Base-by-base conservation (phyloP, 1,140 invertebrate genomes). In the Scaptomyza montana region DNA sequence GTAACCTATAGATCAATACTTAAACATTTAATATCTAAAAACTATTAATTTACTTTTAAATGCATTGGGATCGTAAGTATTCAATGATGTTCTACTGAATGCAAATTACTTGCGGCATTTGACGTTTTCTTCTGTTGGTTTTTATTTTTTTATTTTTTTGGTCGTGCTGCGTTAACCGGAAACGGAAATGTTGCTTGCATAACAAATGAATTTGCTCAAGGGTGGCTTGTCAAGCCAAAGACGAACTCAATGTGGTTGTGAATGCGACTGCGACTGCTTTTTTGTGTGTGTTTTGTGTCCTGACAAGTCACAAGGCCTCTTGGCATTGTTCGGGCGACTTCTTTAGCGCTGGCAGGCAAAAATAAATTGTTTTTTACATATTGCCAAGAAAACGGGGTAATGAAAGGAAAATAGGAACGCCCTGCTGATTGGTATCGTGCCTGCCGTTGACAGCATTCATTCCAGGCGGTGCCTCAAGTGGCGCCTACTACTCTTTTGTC, bases 181-280 rank as follows among this genome's bases (percentile, higher is more conserved):
- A 85, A 77, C 80, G 80, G 80, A 85, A 85, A 85, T 85, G 81
- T 86, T 70, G 81, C 80, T 80, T 85, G 80, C 81, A 85, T 85
- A 85, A 85, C 81, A 85, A 85, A 85, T 86, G 80, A 86, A 84
- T 84, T 84, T 84, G 76, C 80, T 65, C 49, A 50, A 65, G 65
- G 80, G 76, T 57, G 72, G 72, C 55, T 56, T 62, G 64, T 68
- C 61, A 71, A 57, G 30, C 51, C 45, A 61, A 53, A 65, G 46
- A 45, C 62, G n/a, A 47, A 54, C 30, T 43, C 39, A 43, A 39
- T 49, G 2, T 49, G 61, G 30, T 10, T 49, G 47, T 43, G 36
- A 16, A 13, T 13, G 8, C 28, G 30, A 4, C 21, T 25, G 21
- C 21, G 21, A 25, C 21, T 25, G 21, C 21, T 30, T 30, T 30